These are phyloP conservation scores for Mus spretus DNA, from an alignment of 2,797 vertebrate genomes.

Conservation along the genomic window DNA sequence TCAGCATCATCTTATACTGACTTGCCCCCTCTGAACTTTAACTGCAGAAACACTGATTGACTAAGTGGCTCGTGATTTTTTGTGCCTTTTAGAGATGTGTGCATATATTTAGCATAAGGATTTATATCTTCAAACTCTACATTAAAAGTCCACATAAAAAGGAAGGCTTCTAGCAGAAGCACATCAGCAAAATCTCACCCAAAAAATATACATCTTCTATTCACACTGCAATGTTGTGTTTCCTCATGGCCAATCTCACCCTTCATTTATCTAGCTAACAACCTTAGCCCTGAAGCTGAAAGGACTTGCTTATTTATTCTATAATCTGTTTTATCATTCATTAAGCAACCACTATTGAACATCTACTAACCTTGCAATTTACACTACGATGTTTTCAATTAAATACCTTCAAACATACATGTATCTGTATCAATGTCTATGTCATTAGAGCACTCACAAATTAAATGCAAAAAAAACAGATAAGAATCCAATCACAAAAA, in stretches of 20 bases:
- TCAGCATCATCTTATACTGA: constrained; percentile 1
- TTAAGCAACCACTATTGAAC: constrained; percentile 50
- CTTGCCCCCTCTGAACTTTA: not conserved
- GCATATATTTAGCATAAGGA: not conserved
- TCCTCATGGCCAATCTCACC: not conserved
- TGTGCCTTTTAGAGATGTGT: not conserved
- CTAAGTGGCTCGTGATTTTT: constrained; percentile 23
- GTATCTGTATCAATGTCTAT: not conserved
- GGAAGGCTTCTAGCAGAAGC: constrained; percentile 8
- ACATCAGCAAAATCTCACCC: constrained; percentile 15
- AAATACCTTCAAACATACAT: not conserved
- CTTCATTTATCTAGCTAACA: constrained; percentile 36
- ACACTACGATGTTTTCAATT: not conserved
- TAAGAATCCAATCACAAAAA: constrained; percentile 14
- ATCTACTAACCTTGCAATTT: not conserved
- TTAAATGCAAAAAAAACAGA: not conserved
- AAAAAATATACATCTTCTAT: not conserved
- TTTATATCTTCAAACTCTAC: not conserved
- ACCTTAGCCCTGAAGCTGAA: not conserved
- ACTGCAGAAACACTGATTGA: constrained; percentile 23
- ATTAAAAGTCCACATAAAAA: constrained; percentile 29
- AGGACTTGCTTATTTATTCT: not conserved
- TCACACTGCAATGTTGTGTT: not conserved
- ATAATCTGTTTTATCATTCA: constrained; percentile 30
- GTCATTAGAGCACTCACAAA: constrained; percentile 46